These are phyloP conservation scores for Percina caprodes DNA, from an alignment of 2,113 vertebrate species.

Conservation along the genomic window DNA sequence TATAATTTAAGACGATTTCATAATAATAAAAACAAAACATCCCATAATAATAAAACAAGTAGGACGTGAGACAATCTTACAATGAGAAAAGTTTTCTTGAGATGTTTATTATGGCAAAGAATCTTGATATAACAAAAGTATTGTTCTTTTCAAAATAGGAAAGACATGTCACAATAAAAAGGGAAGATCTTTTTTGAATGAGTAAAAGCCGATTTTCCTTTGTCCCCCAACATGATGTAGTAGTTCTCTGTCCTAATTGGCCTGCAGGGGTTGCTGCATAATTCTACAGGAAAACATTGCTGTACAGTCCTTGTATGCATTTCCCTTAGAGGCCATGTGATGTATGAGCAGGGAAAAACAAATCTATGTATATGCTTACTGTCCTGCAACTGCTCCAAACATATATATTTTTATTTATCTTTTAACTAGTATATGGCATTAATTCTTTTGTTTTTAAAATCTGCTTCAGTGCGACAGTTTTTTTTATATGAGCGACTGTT, in stretches of 20 bases:
- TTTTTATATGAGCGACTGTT: conserved; percentile 15
- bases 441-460: neutral
- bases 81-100: neutral
- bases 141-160: too few relatives aligned
- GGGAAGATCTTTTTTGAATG: conserved; percentile 17
- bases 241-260: conserved; percentile 32
- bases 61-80: neutral
- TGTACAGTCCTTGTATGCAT: conserved; percentile 7
- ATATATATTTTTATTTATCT: neutral
- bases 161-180: conserved; percentile 13
- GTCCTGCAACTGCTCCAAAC: neutral
- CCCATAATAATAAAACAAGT: neutral
- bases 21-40: neutral
- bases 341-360: neutral
- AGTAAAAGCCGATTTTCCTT: conserved; percentile 39
- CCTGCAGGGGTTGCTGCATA: conserved; percentile 42
- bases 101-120: neutral
- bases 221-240: conserved; percentile 11
- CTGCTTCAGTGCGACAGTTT: neutral
- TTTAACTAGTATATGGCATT: neutral
- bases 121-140: neutral
- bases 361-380: neutral
- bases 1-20: neutral
- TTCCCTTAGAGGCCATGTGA: neutral
- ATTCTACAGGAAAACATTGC: conserved; percentile 25